Percentiles rank a stretch among this genome's conserved stretches.
These are phyloP conservation scores for Cantharis nigra DNA, from an alignment of 2,888 invertebrate genomes.

Conservation along the genomic window DNA sequence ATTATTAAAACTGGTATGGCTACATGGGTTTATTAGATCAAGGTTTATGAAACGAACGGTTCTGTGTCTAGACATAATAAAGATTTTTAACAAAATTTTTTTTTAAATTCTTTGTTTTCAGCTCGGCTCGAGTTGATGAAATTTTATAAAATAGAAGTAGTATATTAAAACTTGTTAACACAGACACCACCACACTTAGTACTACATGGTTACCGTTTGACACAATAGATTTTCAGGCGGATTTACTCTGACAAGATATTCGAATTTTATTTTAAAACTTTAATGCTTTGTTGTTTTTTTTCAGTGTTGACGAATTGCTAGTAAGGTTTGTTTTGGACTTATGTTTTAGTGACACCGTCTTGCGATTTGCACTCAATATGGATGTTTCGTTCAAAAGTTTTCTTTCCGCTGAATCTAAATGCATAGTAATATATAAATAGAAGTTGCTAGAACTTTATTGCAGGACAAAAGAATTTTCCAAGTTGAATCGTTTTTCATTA, in stretches of 20 bases:
- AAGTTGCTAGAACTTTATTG: not conserved
- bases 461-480: not conserved
- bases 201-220: not conserved
- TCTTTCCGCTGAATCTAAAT: not conserved
- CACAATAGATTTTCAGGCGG: not conserved
- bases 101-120: not conserved
- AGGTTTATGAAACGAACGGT: not conserved
- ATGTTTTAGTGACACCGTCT: not conserved
- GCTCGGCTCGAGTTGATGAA: not conserved
- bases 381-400: not conserved
- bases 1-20: not conserved
- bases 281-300: not conserved
- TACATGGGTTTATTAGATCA: not conserved
- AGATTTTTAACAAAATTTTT: not conserved
- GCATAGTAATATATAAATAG: not conserved
- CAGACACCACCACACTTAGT: not conserved
- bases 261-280: not conserved
- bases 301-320: not conserved
- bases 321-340: not conserved
- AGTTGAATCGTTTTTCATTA: not conserved
- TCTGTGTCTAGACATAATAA: not conserved
- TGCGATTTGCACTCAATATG: not conserved
- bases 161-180: not conserved
- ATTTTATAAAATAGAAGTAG: not conserved
- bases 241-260: not conserved